Base-by-base conservation (phyloP, 1,140 invertebrate genomes). In the Eumaeus atala region DNA sequence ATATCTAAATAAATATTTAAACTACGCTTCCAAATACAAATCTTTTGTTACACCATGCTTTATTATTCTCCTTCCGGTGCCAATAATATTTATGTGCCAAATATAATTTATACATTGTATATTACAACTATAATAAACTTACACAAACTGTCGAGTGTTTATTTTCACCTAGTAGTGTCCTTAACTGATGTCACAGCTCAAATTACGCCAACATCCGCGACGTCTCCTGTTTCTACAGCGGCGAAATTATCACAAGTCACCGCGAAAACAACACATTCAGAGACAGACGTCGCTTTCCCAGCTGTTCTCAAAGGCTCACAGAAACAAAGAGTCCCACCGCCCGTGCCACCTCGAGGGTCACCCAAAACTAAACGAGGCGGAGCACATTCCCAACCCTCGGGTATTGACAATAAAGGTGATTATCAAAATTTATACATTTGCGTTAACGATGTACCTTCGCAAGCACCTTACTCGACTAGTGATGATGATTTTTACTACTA, bases 321-420 rank as follows among this genome's bases (percentile, higher is more conserved):
- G 52, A 92, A 92, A 79, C 88, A 90, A 57, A 92, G 92, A 72
- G 90, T 94, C 4, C 94, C 93, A 8, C 94, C 94, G 18, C 94
- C 94, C 10, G 94, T 95, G 12, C 94, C 94, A 28, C 94, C 94
- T 3, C 86, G 94, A 56, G 93, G 94, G n/a, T 92, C 92, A n/a
- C 92, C 91, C 7, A 90, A 90, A 84, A 71, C 85, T 56, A 91
- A 91, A 84, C 80, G 88, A 11, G 84, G 85, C 40, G 89, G 83
- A 10, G 83, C 69, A 34, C 70, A 66, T 48, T 76, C 82, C 6
- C 77, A 77, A 64, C 64, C 76, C 4, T 72, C 74, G 56, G 74
- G 70, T 59, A 52, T 78, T 50, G 84, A 87, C 36, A 76, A 70
- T 6, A 88, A 88, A 88, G 87, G 87, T 88, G 87, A 88, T 52